A percentile compares a stretch with the other conserved stretches of the same genome.
Conservation (phyloP, 2,888 invertebrate species). For the Resseliella maxima region DNA sequence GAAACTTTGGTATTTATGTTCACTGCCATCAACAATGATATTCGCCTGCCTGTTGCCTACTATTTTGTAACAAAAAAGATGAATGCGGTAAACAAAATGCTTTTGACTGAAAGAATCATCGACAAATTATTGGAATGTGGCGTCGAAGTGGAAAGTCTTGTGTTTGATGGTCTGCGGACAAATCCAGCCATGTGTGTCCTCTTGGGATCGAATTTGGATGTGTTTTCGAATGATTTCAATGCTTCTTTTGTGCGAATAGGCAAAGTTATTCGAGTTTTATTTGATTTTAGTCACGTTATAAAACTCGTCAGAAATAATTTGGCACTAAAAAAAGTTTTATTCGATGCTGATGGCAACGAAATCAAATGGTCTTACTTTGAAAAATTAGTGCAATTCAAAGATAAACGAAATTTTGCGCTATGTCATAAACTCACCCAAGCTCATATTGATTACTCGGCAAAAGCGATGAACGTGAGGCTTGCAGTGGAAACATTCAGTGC, state of each 20-base stretch:
- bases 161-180: not conserved
- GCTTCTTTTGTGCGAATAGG: not conserved
- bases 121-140: not conserved
- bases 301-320: not conserved
- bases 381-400: not conserved
- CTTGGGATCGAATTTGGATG: not conserved
- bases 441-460: not conserved
- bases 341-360: not conserved
- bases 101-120: not conserved
- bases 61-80: conserved; percentile 6
- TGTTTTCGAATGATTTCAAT: not conserved
- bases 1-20: not conserved
- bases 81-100: not conserved
- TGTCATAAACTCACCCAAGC: not conserved
- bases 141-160: not conserved
- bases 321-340: not conserved
- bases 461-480: not conserved
- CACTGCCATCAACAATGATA: not conserved
- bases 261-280: not conserved
- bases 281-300: conserved; percentile 1
- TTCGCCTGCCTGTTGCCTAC: not conserved
- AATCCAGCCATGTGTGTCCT: not conserved
- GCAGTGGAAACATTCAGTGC: not conserved
- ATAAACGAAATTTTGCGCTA: not conserved
- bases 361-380: not conserved